Evolutionary conservation across 2,797 vertebrate species (phyloP).

Genomic region (Xerus rutilus): DNA sequence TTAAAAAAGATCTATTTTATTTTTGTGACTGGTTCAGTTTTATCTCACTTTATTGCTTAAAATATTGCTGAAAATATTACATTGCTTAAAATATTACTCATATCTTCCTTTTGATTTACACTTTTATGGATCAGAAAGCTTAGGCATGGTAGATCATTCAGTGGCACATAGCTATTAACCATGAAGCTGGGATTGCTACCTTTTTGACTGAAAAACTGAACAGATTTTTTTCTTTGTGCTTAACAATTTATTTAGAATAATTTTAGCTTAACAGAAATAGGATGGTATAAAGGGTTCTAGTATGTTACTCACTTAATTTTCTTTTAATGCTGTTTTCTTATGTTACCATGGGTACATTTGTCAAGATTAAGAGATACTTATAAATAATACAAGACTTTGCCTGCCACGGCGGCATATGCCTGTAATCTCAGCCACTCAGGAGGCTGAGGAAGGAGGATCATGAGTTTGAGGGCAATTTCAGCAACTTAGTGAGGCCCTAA

Average conservation of each 20-base stretch:
- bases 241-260: not conserved
- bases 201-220: not conserved
- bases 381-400: not conserved
- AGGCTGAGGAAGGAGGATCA: too few species aligned
- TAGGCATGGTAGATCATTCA: not conserved
- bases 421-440: too few species aligned
- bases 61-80: not conserved
- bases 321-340: not conserved
- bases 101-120: not conserved
- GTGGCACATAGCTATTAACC: fast-evolving
- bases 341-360: not conserved
- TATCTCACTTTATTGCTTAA: not conserved
- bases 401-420: too few species aligned
- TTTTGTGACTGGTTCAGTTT: not conserved
- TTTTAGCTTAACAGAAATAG: not conserved
- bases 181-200: not conserved
- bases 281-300: not conserved
- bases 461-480: too few species aligned
- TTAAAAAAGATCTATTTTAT: not conserved
- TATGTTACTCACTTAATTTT: not conserved
- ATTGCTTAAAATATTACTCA: not conserved
- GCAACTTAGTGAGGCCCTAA: too few species aligned
- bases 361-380: too few species aligned
- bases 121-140: not conserved
- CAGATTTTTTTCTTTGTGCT: not conserved